phyloP scores from a whole-genome alignment of 2,888 invertebrate species.

The Tineola bisselliella region DNA sequence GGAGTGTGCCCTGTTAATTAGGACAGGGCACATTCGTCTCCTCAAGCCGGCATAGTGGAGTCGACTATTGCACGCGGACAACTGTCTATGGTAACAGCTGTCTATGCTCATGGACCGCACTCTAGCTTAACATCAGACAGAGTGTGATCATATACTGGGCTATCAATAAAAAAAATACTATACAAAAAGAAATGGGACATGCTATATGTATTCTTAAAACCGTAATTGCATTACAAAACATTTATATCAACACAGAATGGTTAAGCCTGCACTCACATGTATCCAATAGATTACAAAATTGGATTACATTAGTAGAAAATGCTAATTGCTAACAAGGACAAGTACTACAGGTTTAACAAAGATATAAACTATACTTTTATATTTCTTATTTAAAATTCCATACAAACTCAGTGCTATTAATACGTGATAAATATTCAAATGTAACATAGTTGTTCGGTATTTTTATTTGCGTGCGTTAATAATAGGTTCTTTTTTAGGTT shows the following conservation, averaged over 20 bases:
- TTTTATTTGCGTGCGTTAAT: not conserved
- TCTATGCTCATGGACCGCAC: no score
- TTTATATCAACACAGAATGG: constrained; percentile 16
- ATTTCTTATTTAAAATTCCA: constrained; percentile 8
- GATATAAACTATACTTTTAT: constrained; percentile 13
- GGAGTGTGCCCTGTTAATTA: no score
- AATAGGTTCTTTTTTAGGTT: not conserved
- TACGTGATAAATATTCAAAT: constrained; percentile 45
- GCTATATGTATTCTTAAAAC: no score
- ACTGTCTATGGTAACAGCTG: no score
- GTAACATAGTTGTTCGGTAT: not conserved
- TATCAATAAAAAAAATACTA: no score
- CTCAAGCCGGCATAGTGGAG: no score
- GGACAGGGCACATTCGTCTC: no score
- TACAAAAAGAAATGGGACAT: no score
- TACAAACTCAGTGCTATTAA: constrained; percentile 24
- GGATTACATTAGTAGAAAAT: constrained; percentile 20
- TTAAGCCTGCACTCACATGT: constrained; percentile 5
- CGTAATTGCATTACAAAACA: constrained; percentile 14
- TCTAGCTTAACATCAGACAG: no score
- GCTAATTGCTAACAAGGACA: constrained; percentile 50
- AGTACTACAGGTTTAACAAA: constrained; percentile 19
- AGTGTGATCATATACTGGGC: no score
- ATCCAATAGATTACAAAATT: constrained; percentile 2
- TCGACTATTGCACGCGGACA: no score